phyloP scores from a whole-genome alignment of 2,888 invertebrate genomes.

The Cryptops parisi region DNA sequence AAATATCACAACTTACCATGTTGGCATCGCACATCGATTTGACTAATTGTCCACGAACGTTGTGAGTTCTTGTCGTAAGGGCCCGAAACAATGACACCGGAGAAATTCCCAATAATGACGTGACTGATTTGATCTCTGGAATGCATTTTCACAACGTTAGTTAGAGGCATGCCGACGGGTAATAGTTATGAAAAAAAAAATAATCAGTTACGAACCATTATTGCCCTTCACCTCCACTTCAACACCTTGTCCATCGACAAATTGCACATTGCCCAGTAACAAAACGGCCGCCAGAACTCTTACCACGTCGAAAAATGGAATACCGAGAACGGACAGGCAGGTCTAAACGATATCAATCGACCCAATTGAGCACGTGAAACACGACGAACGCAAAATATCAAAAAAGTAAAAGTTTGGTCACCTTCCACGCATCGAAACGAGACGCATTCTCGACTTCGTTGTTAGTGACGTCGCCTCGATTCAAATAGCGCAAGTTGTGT shows the following conservation, averaged over 20 bases:
- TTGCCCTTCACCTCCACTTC: constrained; percentile 56
- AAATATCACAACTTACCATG: constrained; percentile 38
- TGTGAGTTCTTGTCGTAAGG: constrained; percentile 65
- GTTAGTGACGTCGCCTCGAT: constrained; percentile 54
- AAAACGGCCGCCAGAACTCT: constrained; percentile 79
- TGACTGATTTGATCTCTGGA: constrained; percentile 69
- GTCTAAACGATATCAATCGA: constrained; percentile 21
- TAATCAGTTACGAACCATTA: constrained; percentile 24
- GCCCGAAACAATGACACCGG: constrained; percentile 61
- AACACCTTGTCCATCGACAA: constrained; percentile 51
- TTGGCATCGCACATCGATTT: constrained; percentile 70
- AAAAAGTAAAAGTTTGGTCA: constrained; percentile 32
- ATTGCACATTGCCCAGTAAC: constrained; percentile 80
- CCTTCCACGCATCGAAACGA: constrained; percentile 82
- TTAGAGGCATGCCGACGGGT: too few relatives aligned
- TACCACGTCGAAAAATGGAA: constrained; percentile 86
- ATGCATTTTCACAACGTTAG: too few relatives aligned
- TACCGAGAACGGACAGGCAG: constrained; percentile 52
- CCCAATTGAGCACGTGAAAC: too few relatives aligned
- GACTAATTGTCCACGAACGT: constrained; percentile 59
- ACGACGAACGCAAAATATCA: too few relatives aligned
- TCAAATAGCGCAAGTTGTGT: constrained; percentile 65
- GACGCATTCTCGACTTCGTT: constrained; percentile 55
- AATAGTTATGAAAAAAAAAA: too few relatives aligned
- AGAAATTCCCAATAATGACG: constrained; percentile 63